These are phyloP conservation scores for Fistularia commersonii DNA, from an alignment of 2,797 vertebrate genomes.

Conservation along the genomic window DNA sequence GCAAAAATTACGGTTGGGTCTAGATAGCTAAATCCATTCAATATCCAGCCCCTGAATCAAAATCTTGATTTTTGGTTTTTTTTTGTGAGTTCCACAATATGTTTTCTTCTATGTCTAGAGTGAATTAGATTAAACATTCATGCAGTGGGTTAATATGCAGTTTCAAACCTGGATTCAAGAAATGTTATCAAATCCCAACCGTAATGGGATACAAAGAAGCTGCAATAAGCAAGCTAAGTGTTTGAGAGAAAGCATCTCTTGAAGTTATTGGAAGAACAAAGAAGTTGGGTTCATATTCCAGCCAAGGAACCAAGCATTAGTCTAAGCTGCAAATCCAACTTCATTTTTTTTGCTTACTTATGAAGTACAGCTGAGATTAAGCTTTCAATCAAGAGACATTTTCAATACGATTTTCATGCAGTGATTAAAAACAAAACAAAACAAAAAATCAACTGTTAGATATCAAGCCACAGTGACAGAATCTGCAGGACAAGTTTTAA, in stretches of 20 bases:
- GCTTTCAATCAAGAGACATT: slow-evolving; percentile 20
- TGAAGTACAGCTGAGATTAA: slow-evolving; percentile 26
- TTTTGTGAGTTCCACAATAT: too few relatives aligned
- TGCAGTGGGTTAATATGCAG: background rate
- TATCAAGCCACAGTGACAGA: slow-evolving; percentile 28
- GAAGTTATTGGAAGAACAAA: slow-evolving; percentile 19
- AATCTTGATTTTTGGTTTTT: background rate
- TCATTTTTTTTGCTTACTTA: slow-evolving; percentile 2
- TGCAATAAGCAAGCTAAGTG: slow-evolving; percentile 26
- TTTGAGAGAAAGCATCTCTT: slow-evolving; percentile 30
- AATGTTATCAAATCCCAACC: slow-evolving; percentile 36
- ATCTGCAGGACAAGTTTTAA: slow-evolving; percentile 21
- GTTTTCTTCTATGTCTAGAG: too few relatives aligned
- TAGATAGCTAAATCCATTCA: background rate
- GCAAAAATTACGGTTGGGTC: slow-evolving; percentile 30
- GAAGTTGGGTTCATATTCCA: slow-evolving; percentile 21
- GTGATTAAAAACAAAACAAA: slow-evolving; percentile 3
- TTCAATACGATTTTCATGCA: slow-evolving; percentile 48
- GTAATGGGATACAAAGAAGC: slow-evolving; percentile 35
- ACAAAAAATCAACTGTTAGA: slow-evolving; percentile 21
- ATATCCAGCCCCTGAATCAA: background rate
- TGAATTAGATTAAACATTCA: background rate
- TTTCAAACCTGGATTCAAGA: slow-evolving; percentile 3
- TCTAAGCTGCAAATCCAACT: slow-evolving; percentile 34
- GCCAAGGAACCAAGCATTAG: slow-evolving; percentile 34